phyloP scores from a whole-genome alignment of 2,888 invertebrate species.

The Branchipolynoe longqiensis region DNA sequence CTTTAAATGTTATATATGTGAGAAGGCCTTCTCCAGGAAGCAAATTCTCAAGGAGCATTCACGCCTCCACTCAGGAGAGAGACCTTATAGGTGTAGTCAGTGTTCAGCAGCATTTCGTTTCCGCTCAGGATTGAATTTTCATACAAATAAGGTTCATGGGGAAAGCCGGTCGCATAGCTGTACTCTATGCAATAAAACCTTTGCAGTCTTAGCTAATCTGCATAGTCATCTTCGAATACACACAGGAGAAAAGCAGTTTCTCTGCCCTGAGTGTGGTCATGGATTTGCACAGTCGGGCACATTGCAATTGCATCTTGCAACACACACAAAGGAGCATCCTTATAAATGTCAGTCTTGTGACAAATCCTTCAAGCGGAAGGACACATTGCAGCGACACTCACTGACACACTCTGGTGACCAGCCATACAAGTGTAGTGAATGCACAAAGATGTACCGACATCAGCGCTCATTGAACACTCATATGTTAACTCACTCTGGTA shows the following conservation, averaged over 20 bases:
- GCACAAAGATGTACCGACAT: background rate
- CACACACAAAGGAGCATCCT: conserved; percentile 11
- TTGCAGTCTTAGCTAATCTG: conserved; percentile 5
- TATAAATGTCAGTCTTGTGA: conserved; percentile 6
- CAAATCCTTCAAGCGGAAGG: conserved; percentile 8
- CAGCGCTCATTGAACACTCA: background rate
- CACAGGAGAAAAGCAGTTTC: conserved; percentile 17
- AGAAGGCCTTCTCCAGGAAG: conserved; percentile 3
- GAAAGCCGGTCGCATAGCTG: background rate
- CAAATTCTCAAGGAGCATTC: conserved; percentile 8
- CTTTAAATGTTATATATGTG: conserved; percentile 33
- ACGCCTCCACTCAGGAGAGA: background rate
- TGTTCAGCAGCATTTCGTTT: conserved; percentile 9
- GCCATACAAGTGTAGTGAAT: conserved; percentile 23
- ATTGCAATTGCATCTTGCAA: conserved; percentile 18
- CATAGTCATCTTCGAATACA: conserved; percentile 16
- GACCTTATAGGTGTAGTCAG: conserved; percentile 11
- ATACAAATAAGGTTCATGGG: background rate
- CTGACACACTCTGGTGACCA: conserved; percentile 31
- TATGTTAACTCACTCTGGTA: background rate
- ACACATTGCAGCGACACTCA: conserved; percentile 10
- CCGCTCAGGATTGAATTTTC: conserved; percentile 6
- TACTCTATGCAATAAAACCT: conserved; percentile 3
- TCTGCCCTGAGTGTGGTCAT: conserved; percentile 41
- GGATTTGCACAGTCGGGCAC: conserved; percentile 27